Percentiles rank a stretch among this genome's conserved stretches.
Conservation (phyloP, 2,888 invertebrate genomes). For the Vesta saturnalis region DNA sequence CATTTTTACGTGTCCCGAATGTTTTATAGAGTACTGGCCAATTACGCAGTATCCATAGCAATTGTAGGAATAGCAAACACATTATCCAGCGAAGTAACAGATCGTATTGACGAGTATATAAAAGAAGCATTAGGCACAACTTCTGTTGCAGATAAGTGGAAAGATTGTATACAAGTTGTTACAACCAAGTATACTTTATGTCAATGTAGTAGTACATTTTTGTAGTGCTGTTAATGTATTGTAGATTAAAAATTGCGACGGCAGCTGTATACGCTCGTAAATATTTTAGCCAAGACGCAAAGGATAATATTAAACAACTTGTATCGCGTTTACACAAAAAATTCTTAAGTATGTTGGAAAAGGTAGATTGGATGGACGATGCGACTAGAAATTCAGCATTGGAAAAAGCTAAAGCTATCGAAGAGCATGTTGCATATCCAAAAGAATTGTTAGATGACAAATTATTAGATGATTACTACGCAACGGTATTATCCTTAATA, state of each 20-base stretch:
- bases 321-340: not conserved
- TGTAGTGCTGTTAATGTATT: not conserved
- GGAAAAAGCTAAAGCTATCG: constrained; percentile 42
- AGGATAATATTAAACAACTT: not conserved
- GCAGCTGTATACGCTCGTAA: constrained; percentile 88
- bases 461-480: constrained; percentile 68
- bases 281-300: constrained; percentile 59
- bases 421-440: constrained; percentile 45
- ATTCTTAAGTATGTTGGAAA: not conserved
- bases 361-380: constrained; percentile 28
- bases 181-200: not conserved
- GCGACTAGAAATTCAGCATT: constrained; percentile 40
- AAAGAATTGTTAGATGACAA: constrained; percentile 45
- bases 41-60: not conserved
- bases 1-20: not conserved
- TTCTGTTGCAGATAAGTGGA: not conserved
- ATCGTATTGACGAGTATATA: not conserved
- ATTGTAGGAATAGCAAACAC: not conserved
- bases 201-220: no score
- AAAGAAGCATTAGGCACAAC: not conserved
- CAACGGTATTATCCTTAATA: constrained; percentile 65
- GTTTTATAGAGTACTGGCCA: not conserved
- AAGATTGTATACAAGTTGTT: not conserved
- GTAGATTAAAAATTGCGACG: constrained; percentile 67
- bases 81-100: not conserved